Evolutionary conservation across 2,888 invertebrate species (phyloP).

Genomic region (Asteroscopus sphinx): DNA sequence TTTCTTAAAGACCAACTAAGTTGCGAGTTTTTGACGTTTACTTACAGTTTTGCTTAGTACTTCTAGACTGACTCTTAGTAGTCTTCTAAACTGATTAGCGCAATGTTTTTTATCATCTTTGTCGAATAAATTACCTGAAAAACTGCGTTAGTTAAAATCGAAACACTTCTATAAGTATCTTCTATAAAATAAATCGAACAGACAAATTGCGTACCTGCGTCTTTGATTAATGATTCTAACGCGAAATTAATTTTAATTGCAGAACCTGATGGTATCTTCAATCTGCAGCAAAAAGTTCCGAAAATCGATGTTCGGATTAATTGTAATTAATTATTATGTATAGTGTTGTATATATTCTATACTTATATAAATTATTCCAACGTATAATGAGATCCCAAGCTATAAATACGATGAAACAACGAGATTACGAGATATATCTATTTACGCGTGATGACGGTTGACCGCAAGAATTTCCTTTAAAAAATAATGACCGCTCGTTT

Average conservation of each 20-base stretch:
- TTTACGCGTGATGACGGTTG: slow-evolving; percentile 41
- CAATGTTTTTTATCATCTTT: too few relatives aligned
- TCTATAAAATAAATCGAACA: not conserved
- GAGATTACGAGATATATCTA: slow-evolving; percentile 20
- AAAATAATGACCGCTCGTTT: slow-evolving; percentile 36
- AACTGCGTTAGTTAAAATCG: too few relatives aligned
- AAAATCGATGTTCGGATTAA: slow-evolving; percentile 38
- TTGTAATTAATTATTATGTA: slow-evolving; percentile 43
- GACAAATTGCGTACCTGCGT: slow-evolving; percentile 26
- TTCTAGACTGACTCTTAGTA: too few relatives aligned
- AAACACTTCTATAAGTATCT: too few relatives aligned
- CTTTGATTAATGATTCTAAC: slow-evolving; percentile 46
- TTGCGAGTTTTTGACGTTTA: too few relatives aligned
- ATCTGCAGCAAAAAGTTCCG: slow-evolving; percentile 34
- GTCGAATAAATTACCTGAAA: too few relatives aligned
- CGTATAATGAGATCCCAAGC: slow-evolving; percentile 6
- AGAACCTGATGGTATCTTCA: slow-evolving; percentile 22
- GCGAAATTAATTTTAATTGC: slow-evolving; percentile 33
- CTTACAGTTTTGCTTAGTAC: too few relatives aligned
- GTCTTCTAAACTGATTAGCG: too few relatives aligned
- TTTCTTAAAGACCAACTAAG: too few relatives aligned
- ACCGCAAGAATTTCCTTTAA: slow-evolving; percentile 49
- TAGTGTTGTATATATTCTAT: slow-evolving; percentile 20
- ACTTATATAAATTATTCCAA: slow-evolving; percentile 15
- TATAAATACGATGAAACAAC: slow-evolving; percentile 8